Evolutionary conservation across 1,140 invertebrate genomes (phyloP).

Genomic region (Grapholita molesta): DNA sequence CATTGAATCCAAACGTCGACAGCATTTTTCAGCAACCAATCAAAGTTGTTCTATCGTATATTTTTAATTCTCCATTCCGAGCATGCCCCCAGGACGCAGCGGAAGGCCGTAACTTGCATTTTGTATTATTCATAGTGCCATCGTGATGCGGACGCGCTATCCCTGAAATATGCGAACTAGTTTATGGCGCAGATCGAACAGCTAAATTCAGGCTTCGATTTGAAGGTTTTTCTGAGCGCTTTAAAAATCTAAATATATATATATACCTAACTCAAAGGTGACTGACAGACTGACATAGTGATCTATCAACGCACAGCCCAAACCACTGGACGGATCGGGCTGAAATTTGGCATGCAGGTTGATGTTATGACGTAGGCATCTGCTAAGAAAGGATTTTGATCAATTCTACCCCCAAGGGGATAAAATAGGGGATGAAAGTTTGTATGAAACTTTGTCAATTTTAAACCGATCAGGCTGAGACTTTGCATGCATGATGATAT

Average conservation of each 20-base stretch:
- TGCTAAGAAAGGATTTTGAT: too few relatives aligned
- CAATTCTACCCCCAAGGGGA: too few relatives aligned
- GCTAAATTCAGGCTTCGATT: neutral
- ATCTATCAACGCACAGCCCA: too few relatives aligned
- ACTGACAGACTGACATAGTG: too few relatives aligned
- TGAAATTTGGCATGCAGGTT: too few relatives aligned
- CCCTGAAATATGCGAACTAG: conserved; percentile 7
- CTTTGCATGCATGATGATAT: too few relatives aligned
- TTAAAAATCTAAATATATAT: neutral
- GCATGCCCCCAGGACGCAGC: conserved; percentile 5
- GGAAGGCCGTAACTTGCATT: conserved; percentile 1
- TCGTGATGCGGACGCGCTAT: neutral
- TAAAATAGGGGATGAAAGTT: too few relatives aligned
- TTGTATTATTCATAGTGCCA: conserved; percentile 7
- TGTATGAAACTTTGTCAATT: too few relatives aligned
- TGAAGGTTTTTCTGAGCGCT: neutral
- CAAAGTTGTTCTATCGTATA: conserved; percentile 11
- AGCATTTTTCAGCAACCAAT: conserved; percentile 3
- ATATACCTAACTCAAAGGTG: too few relatives aligned
- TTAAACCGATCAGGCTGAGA: too few relatives aligned
- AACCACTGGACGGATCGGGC: too few relatives aligned
- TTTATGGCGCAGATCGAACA: neutral
- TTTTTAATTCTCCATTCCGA: conserved; percentile 9
- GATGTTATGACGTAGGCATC: too few relatives aligned
- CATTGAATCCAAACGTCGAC: conserved; percentile 2